Conservation (phyloP, 2,888 invertebrate species). For the Ochropleura plecta region DNA sequence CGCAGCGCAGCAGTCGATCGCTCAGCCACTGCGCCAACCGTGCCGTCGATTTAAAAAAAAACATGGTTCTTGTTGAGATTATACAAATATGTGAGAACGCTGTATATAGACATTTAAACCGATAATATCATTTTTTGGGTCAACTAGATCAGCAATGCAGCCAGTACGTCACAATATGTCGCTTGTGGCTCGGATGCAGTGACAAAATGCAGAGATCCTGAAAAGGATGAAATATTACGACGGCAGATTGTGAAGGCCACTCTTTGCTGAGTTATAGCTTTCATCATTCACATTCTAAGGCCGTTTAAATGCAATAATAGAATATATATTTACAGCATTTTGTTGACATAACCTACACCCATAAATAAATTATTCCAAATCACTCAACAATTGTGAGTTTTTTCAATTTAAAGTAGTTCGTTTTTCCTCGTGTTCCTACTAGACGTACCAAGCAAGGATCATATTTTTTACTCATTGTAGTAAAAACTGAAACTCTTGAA, state of each 20-base stretch:
- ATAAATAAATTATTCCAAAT: not conserved
- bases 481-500: not conserved
- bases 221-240: conserved; percentile 28
- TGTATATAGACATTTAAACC: not conserved
- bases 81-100: no score
- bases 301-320: not conserved
- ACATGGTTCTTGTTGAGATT: no score
- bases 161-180: conserved; percentile 18
- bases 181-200: conserved; percentile 2
- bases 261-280: conserved; percentile 20
- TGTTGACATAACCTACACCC: not conserved
- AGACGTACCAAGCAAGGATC: not conserved
- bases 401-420: not conserved
- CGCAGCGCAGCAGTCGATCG: no score
- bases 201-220: not conserved
- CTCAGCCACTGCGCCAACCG: no score
- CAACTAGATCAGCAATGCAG: conserved; percentile 21
- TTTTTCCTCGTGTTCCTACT: not conserved
- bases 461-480: not conserved
- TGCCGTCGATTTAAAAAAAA: no score
- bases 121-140: conserved; percentile 9
- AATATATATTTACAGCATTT: not conserved
- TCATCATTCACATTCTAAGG: not conserved
- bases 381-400: not conserved
- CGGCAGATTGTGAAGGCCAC: conserved; percentile 21